These are phyloP conservation scores for Nomada hirtipes DNA, from an alignment of 2,888 invertebrate genomes.

Conservation along the genomic window DNA sequence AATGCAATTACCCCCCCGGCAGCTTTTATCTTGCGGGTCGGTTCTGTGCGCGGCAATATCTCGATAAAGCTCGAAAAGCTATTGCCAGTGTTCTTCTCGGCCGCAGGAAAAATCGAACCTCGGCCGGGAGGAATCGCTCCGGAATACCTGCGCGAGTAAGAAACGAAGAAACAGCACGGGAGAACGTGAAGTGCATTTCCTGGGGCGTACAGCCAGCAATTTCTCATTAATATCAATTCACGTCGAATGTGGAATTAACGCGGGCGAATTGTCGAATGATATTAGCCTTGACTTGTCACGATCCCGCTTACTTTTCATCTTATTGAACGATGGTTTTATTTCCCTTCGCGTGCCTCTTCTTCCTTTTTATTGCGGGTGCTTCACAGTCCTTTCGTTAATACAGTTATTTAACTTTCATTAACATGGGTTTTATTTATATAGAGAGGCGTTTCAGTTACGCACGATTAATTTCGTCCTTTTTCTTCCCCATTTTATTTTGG, in stretches of 20 bases:
- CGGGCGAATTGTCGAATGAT: background rate
- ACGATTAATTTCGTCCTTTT: too few relatives aligned
- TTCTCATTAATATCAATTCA: conserved; percentile 32
- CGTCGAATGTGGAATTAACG: conserved; percentile 23
- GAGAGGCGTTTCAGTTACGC: too few relatives aligned
- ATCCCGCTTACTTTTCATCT: too few relatives aligned
- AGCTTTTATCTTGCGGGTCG: background rate
- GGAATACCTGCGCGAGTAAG: conserved; percentile 12
- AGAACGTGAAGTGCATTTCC: conserved; percentile 6
- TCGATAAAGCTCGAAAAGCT: conserved; percentile 32
- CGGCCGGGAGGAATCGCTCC: conserved; percentile 8
- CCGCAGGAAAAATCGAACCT: background rate
- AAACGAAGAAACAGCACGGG: conserved; percentile 5
- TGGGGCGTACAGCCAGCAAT: background rate
- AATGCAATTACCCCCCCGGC: conserved; percentile 24
- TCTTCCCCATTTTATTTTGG: too few relatives aligned
- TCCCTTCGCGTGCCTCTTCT: too few relatives aligned
- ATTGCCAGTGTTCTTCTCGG: conserved; percentile 4
- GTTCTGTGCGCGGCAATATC: conserved; percentile 16
- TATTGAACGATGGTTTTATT: too few relatives aligned
- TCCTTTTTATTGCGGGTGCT: too few relatives aligned
- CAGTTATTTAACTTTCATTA: too few relatives aligned
- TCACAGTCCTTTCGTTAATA: too few relatives aligned
- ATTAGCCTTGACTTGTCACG: too few relatives aligned
- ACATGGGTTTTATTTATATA: too few relatives aligned